Evolutionary conservation across 2,797 vertebrate species (phyloP).

Genomic region (Enoplosus armatus): DNA sequence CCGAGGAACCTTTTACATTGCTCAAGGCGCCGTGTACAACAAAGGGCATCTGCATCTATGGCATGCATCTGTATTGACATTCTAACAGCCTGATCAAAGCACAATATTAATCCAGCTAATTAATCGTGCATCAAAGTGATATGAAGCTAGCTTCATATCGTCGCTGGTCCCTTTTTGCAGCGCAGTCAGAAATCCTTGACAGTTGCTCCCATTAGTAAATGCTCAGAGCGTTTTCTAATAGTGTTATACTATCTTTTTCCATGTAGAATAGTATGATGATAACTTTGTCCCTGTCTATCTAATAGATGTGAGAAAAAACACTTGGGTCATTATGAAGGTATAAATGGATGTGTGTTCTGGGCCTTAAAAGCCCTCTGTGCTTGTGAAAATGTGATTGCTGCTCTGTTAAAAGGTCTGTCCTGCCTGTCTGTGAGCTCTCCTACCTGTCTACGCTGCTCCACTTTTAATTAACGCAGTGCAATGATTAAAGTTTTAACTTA

Average conservation of each 20-base stretch:
- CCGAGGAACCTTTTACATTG: slow-evolving; percentile 47
- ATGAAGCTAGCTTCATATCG: slow-evolving; percentile 26
- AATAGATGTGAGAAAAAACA: slow-evolving; percentile 54
- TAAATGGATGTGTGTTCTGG: slow-evolving; percentile 62
- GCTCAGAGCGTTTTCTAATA: slow-evolving; percentile 54
- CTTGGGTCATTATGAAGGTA: slow-evolving; percentile 61
- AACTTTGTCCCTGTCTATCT: slow-evolving; percentile 62
- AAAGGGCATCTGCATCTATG: slow-evolving; percentile 56
- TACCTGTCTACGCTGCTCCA: slow-evolving; percentile 75
- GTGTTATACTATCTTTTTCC: slow-evolving; percentile 46
- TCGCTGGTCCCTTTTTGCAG: slow-evolving; percentile 23
- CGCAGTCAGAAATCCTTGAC: slow-evolving; percentile 60
- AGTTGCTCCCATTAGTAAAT: slow-evolving; percentile 48
- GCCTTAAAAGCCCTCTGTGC: slow-evolving; percentile 58
- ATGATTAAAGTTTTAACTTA: slow-evolving; percentile 87
- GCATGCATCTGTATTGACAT: slow-evolving; percentile 59
- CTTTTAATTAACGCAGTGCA: slow-evolving; percentile 85
- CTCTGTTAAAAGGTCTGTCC: slow-evolving; percentile 67
- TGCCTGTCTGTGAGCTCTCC: slow-evolving; percentile 56
- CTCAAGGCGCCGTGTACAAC: slow-evolving; percentile 52
- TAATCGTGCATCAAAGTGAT: slow-evolving; percentile 70
- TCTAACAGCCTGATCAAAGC: slow-evolving; percentile 68
- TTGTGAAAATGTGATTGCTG: slow-evolving; percentile 72
- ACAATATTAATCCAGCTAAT: slow-evolving; percentile 67
- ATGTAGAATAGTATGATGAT: slow-evolving; percentile 48